Evolutionary conservation across 2,888 invertebrate species (phyloP).

Genomic region (Timandra comae): DNA sequence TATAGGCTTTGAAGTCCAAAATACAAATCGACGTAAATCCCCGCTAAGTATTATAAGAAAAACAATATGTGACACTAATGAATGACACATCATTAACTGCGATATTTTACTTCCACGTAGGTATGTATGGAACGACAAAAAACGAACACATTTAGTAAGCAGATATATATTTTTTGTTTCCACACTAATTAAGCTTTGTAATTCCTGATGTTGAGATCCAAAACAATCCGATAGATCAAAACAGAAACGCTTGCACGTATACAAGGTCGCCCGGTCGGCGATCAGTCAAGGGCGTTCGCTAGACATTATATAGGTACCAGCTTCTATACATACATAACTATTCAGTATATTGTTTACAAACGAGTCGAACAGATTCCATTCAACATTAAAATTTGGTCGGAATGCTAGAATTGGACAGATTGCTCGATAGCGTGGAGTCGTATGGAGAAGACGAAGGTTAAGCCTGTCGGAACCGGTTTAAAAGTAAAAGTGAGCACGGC

Average conservation of each 20-base stretch:
- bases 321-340: conserved; percentile 30
- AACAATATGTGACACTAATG: no score
- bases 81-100: no score
- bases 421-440: conserved; percentile 16
- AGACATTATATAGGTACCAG: conserved; percentile 50
- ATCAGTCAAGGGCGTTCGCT: conserved; percentile 71
- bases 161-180: no score
- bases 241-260: conserved; percentile 60
- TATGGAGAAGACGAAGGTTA: conserved; percentile 49
- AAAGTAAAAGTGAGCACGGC: conserved; percentile 68
- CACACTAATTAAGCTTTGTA: not conserved
- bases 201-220: conserved; percentile 25
- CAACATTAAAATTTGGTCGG: conserved; percentile 2
- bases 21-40: no score
- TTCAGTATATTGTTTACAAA: conserved; percentile 39
- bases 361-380: conserved; percentile 1
- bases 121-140: no score
- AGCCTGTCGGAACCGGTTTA: conserved; percentile 52
- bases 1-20: no score
- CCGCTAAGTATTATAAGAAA: no score
- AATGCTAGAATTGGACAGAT: conserved; percentile 14
- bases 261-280: conserved; percentile 71
- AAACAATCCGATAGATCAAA: conserved; percentile 58
- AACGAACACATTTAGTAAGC: no score
- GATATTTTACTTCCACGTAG: no score